These are phyloP conservation scores for Drosophila navojoa DNA, from an alignment of 1,140 invertebrate genomes.

Conservation along the genomic window DNA sequence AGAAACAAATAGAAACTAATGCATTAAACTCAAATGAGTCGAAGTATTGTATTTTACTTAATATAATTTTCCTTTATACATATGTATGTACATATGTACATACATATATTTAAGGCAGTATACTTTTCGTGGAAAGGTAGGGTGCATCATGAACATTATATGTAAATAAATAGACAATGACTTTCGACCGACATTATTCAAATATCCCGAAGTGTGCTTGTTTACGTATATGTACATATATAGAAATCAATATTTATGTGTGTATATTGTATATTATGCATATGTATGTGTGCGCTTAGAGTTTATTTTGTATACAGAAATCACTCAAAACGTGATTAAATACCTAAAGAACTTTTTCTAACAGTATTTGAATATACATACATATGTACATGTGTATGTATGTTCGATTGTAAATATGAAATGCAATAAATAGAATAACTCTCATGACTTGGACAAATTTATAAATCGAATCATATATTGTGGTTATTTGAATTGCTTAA, in stretches of 20 bases:
- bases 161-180: too few species aligned
- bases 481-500: background rate
- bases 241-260: too few species aligned
- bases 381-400: background rate
- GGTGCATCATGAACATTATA: too few species aligned
- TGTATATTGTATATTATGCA: too few species aligned
- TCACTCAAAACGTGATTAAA: conserved; percentile 7
- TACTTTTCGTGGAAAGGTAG: too few species aligned
- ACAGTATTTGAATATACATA: background rate
- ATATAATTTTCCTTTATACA: too few species aligned
- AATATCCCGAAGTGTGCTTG: conserved; percentile 13
- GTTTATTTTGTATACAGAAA: conserved; percentile 7
- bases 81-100: too few species aligned
- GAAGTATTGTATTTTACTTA: too few species aligned
- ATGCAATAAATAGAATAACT: background rate
- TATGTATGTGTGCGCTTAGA: background rate
- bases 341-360: background rate
- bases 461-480: background rate
- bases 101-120: too few species aligned
- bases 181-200: background rate
- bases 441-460: conserved; percentile 6
- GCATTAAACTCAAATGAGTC: too few species aligned
- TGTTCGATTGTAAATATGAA: background rate
- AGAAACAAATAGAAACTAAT: too few species aligned
- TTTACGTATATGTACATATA: background rate